A percentile compares a stretch with the other conserved stretches of the same genome.
Conservation (phyloP, 2,888 invertebrate genomes). For the Salpingus planirostris region DNA sequence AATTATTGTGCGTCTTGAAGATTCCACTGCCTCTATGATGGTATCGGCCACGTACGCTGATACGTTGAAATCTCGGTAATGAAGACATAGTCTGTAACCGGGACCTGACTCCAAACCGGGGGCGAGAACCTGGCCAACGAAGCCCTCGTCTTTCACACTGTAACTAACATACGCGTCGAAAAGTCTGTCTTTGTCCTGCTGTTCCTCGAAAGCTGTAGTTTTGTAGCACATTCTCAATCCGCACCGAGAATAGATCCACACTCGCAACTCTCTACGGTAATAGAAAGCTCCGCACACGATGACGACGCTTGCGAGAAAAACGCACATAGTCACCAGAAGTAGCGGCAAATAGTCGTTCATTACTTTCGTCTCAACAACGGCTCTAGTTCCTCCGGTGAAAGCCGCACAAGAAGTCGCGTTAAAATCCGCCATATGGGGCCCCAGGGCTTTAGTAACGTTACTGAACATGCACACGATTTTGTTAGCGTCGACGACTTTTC, state of each 20-base stretch:
- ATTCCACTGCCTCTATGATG: slow-evolving; percentile 85
- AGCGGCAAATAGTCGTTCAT: slow-evolving; percentile 77
- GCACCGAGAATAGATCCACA: slow-evolving; percentile 81
- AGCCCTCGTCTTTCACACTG: slow-evolving; percentile 85
- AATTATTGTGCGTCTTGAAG: slow-evolving; percentile 80
- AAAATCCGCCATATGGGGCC: slow-evolving; percentile 65
- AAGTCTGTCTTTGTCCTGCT: slow-evolving; percentile 73
- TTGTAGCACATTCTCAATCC: slow-evolving; percentile 81
- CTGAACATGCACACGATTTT: slow-evolving; percentile 69
- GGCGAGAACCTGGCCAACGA: slow-evolving; percentile 81
- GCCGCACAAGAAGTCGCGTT: slow-evolving; percentile 70
- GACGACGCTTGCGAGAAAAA: slow-evolving; percentile 67
- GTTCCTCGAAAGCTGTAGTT: slow-evolving; percentile 69
- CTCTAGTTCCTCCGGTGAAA: slow-evolving; percentile 62
- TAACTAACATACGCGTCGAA: slow-evolving; percentile 96
- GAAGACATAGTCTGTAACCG: slow-evolving; percentile 79
- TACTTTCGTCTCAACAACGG: slow-evolving; percentile 63
- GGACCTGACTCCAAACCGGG: slow-evolving; percentile 77
- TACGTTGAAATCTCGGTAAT: slow-evolving; percentile 85
- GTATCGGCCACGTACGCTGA: slow-evolving; percentile 86
- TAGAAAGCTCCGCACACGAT: slow-evolving; percentile 70
- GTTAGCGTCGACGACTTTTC: slow-evolving; percentile 71
- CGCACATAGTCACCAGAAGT: slow-evolving; percentile 66
- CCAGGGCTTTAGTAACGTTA: slow-evolving; percentile 61
- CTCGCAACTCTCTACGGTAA: slow-evolving; percentile 70